phyloP scores from a whole-genome alignment of 2,113 vertebrate species.

The Crocuta crocuta region DNA sequence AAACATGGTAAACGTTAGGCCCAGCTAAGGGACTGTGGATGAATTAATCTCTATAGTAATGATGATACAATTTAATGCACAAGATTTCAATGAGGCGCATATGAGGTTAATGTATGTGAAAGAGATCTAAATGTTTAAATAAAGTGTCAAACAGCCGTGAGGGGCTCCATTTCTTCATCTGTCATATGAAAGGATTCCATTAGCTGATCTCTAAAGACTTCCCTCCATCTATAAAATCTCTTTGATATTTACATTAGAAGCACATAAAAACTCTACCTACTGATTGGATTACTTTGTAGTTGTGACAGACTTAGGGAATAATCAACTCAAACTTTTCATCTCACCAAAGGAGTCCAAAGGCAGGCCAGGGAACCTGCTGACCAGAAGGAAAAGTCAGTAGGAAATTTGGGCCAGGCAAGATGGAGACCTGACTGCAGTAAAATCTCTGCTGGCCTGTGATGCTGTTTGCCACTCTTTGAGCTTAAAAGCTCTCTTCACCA shows the following conservation, averaged over 20 bases:
- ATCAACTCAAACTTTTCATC: not conserved
- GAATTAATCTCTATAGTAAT: not conserved
- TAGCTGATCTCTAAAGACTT: not conserved
- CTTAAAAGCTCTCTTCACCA: constrained; percentile 18
- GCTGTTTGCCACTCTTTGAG: not conserved
- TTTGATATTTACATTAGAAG: constrained; percentile 17
- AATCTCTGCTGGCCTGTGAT: not conserved
- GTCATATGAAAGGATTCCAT: not conserved
- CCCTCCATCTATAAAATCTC: not conserved
- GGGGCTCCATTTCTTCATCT: not conserved
- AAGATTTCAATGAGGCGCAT: not conserved
- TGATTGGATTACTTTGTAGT: not conserved
- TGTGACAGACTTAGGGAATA: not conserved
- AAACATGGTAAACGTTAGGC: not conserved
- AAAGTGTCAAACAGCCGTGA: not conserved
- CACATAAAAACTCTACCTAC: constrained; percentile 18
- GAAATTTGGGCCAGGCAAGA: not conserved
- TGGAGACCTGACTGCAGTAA: not conserved
- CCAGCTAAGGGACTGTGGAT: not conserved
- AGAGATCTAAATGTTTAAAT: not conserved
- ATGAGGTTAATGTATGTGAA: not conserved
- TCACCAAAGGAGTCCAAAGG: not conserved
- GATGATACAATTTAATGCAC: not conserved
- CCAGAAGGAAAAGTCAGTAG: not conserved
- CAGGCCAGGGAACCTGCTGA: not conserved